A percentile compares a stretch with the other conserved stretches of the same genome.
phyloP scores from a whole-genome alignment of 2,113 vertebrate species.

The Nycticorax nycticorax region DNA sequence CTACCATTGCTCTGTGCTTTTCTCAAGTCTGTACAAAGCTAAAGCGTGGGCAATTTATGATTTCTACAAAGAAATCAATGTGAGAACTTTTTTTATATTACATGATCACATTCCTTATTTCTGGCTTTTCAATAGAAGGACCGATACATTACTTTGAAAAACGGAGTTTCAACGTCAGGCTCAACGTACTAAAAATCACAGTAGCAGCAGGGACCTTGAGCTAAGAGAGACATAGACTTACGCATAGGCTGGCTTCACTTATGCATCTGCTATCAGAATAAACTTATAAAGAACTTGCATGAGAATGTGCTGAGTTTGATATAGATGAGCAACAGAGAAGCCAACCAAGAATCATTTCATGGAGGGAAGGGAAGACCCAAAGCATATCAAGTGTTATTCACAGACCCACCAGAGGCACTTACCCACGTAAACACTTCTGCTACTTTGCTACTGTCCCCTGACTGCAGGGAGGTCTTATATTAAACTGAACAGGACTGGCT shows the following conservation, averaged over 20 bases:
- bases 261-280: neutral
- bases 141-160: neutral
- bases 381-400: neutral
- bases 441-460: neutral
- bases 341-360: neutral
- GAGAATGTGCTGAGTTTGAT: neutral
- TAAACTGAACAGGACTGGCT: neutral
- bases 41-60: neutral
- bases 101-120: neutral
- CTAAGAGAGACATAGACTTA: neutral
- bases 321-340: neutral
- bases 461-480: neutral
- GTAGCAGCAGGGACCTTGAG: neutral
- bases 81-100: neutral
- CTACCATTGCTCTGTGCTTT: neutral
- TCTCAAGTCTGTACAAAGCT: neutral
- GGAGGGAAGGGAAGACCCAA: neutral
- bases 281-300: neutral
- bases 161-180: neutral
- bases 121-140: neutral
- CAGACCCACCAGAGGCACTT: rapidly evolving
- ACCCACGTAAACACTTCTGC: rapidly evolving
- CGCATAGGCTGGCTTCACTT: neutral
- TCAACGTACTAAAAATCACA: neutral
- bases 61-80: neutral